phyloP scores from a whole-genome alignment of 2,888 invertebrate species.

The Empis livida region DNA sequence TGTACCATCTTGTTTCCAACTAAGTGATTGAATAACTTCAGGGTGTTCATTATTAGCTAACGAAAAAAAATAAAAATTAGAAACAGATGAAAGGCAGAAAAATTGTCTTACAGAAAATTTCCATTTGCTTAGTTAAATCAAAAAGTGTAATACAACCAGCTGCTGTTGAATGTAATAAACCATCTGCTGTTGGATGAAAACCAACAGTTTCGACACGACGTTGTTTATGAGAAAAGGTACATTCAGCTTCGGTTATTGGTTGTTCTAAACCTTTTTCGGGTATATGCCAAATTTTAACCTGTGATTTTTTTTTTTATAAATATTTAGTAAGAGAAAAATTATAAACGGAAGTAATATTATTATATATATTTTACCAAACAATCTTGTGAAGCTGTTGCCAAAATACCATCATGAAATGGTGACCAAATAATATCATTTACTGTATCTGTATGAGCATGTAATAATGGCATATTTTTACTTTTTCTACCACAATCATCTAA shows the following conservation, averaged over 20 bases:
- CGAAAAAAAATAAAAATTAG: conserved; percentile 8
- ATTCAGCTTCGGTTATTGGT: conserved; percentile 63
- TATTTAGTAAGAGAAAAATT: neutral
- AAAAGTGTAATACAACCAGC: conserved; percentile 70
- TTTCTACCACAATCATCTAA: conserved; percentile 80
- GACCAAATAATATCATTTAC: conserved; percentile 93
- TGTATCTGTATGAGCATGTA: conserved; percentile 78
- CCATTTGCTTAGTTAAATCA: conserved; percentile 74
- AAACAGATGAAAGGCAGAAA: neutral
- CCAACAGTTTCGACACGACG: conserved; percentile 77
- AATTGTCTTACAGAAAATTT: conserved; percentile 53
- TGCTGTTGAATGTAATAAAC: conserved; percentile 74
- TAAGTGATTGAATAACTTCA: conserved; percentile 78
- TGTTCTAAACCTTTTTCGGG: conserved; percentile 68
- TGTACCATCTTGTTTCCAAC: conserved; percentile 79
- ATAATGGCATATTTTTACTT: conserved; percentile 73
- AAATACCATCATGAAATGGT: conserved; percentile 84
- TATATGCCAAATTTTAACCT: conserved; percentile 85
- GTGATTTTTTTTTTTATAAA: conserved; percentile 11
- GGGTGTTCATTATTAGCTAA: conserved; percentile 59
- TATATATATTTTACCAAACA: conserved; percentile 45
- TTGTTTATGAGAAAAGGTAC: conserved; percentile 71
- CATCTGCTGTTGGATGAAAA: conserved; percentile 86
- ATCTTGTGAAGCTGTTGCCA: conserved; percentile 84
- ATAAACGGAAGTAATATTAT: conserved; percentile 2